Percentiles rank a stretch among this genome's conserved stretches.
phyloP scores from a whole-genome alignment of 2,888 invertebrate species.

The Ophion ventricosus region DNA sequence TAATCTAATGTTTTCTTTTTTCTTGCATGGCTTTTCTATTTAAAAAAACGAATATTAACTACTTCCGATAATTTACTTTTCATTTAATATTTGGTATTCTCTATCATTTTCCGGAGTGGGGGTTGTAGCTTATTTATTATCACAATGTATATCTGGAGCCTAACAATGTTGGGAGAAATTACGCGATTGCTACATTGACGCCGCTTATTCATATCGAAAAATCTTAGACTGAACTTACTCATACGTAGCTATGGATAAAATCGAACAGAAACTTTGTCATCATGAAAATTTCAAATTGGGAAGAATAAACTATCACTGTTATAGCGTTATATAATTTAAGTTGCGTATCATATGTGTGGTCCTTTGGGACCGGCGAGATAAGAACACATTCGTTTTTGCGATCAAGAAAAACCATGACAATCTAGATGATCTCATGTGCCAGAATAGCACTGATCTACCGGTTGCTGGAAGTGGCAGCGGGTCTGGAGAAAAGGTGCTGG shows the following conservation, averaged over 20 bases:
- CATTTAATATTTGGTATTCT: too few species aligned
- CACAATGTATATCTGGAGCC: too few species aligned
- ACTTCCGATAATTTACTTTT: neutral
- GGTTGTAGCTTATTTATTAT: too few species aligned
- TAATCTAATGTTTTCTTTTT: neutral
- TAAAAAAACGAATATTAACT: neutral
- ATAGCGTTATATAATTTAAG: neutral
- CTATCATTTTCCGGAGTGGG: too few species aligned
- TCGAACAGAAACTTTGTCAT: neutral
- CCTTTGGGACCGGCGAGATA: neutral
- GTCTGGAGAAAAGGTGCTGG: constrained; percentile 50
- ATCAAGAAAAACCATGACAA: constrained; percentile 28
- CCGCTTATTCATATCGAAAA: neutral
- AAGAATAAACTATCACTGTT: neutral
- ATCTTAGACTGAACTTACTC: neutral
- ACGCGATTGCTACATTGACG: too few species aligned
- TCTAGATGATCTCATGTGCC: constrained; percentile 32
- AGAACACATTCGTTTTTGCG: neutral
- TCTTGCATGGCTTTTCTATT: neutral
- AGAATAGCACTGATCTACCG: constrained; percentile 29
- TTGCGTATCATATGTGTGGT: neutral
- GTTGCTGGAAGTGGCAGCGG: constrained; percentile 11
- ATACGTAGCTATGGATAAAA: neutral
- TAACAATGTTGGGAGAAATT: too few species aligned
- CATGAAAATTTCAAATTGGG: neutral